Evolutionary conservation across 2,113 vertebrate genomes (phyloP).

Genomic region (Chlorodrepanis virens): DNA sequence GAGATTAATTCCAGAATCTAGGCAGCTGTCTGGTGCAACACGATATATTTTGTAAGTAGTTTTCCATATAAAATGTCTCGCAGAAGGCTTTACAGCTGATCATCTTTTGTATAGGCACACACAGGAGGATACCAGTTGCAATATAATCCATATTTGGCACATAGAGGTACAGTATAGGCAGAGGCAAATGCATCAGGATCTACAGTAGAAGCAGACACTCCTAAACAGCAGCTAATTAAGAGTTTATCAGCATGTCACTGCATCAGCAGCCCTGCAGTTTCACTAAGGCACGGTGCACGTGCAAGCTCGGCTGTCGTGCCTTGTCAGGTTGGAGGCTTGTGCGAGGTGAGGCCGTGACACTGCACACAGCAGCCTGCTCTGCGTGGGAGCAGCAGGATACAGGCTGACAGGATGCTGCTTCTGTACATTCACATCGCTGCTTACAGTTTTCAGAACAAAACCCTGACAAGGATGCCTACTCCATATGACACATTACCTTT

Average conservation of each 20-base stretch:
- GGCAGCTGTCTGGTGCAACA: slow-evolving; percentile 23
- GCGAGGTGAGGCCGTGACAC: not conserved
- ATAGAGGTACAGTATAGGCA: not conserved
- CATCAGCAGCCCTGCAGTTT: not conserved
- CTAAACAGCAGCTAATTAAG: slow-evolving; percentile 36
- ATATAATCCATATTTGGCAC: not conserved
- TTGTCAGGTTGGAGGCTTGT: not conserved
- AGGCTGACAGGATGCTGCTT: not conserved
- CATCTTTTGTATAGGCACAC: not conserved
- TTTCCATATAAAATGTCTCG: slow-evolving; percentile 7
- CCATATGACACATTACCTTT: not conserved
- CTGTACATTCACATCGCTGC: not conserved
- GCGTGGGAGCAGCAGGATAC: not conserved
- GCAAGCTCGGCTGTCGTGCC: not conserved
- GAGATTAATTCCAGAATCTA: slow-evolving; percentile 4
- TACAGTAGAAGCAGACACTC: not conserved
- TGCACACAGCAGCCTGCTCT: not conserved
- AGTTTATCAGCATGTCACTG: slow-evolving; percentile 35
- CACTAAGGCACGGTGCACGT: not conserved
- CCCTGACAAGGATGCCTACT: not conserved
- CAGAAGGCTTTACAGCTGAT: slow-evolving; percentile 48
- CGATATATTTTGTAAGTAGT: not conserved
- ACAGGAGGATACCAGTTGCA: not conserved
- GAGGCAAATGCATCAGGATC: not conserved
- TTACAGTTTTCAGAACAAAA: not conserved